phyloP scores from a whole-genome alignment of 2,888 invertebrate genomes.

The Phytoseiulus persimilis region DNA sequence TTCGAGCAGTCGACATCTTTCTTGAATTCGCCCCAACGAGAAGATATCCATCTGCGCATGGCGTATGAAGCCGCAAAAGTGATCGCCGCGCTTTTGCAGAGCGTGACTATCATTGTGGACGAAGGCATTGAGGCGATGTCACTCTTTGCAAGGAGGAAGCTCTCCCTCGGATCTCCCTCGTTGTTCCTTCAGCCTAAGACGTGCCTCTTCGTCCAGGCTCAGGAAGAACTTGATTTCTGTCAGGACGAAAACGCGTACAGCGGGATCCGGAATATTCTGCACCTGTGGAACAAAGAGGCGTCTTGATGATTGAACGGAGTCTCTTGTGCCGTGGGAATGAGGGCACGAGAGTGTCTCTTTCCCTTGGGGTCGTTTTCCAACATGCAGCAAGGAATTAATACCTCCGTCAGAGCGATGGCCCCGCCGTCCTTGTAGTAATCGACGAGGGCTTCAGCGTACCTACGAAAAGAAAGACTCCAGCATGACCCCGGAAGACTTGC shows the following conservation, averaged over 20 bases:
- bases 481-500: no score
- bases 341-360: no score
- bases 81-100: neutral
- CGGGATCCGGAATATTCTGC: conserved; percentile 9
- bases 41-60: neutral
- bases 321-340: no score
- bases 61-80: neutral
- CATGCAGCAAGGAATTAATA: no score
- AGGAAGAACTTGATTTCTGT: conserved; percentile 8
- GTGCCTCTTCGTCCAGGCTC: neutral
- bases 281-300: neutral
- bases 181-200: neutral
- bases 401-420: neutral
- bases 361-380: no score
- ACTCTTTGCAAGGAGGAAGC: neutral
- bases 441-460: conserved; percentile 22
- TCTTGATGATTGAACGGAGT: neutral
- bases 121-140: no score
- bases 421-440: conserved; percentile 24
- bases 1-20: conserved; percentile 19
- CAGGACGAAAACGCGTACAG: conserved; percentile 12
- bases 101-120: neutral
- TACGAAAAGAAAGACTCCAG: neutral
- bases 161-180: neutral
- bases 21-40: neutral